phyloP scores from a whole-genome alignment of 2,113 vertebrate genomes.

The Alces alces region DNA sequence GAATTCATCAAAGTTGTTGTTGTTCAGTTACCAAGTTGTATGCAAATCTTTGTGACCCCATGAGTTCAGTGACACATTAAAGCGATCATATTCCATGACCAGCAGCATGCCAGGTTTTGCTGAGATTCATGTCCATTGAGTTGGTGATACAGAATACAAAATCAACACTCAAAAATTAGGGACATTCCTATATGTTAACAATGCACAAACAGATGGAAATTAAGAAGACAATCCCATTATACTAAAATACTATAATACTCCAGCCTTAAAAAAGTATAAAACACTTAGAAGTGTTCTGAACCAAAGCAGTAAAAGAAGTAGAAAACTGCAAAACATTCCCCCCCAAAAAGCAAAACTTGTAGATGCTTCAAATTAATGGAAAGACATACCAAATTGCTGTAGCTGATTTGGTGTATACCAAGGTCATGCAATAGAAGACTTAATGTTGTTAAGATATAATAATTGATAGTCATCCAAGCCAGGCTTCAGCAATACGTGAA shows the following conservation, averaged over 20 bases:
- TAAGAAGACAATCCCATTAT: not conserved
- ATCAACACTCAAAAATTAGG: not conserved
- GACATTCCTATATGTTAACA: not conserved
- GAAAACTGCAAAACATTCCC: not conserved
- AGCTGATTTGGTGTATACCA: not conserved
- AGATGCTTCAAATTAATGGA: not conserved
- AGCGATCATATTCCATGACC: not conserved
- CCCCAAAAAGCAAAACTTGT: not conserved
- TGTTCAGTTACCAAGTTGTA: not conserved
- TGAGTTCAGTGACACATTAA: not conserved
- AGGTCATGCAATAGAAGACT: not conserved
- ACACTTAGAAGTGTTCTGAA: not conserved
- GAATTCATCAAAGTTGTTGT: not conserved
- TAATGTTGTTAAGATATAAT: not conserved
- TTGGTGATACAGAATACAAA: not conserved
- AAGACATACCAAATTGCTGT: not conserved
- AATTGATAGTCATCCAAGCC: not conserved
- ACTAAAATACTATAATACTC: not conserved
- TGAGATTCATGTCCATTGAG: not conserved
- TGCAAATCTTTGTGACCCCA: not conserved
- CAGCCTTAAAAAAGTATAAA: not conserved
- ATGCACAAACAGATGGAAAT: not conserved
- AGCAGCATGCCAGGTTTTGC: not conserved
- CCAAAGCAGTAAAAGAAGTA: not conserved
- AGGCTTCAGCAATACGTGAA: too few relatives aligned